phyloP scores from a whole-genome alignment of 2,797 vertebrate species.

The Aulostomus chinensis region DNA sequence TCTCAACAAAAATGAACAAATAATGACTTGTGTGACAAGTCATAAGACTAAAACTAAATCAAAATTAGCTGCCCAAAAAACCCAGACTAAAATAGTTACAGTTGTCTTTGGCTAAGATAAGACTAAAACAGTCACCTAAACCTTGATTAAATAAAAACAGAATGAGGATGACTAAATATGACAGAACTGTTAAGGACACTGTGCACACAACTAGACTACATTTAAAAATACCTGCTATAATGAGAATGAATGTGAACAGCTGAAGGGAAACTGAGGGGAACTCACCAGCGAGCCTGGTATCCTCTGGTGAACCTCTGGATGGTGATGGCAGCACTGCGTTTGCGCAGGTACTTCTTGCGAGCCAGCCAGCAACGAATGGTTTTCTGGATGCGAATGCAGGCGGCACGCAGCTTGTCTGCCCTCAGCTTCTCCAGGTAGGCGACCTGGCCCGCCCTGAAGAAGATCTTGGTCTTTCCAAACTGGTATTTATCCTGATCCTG shows the following conservation, averaged over 20 bases:
- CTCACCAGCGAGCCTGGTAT: slow-evolving; percentile 95
- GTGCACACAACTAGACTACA: too few relatives aligned
- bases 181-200: too few relatives aligned
- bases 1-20: too few relatives aligned
- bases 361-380: slow-evolving; percentile 96
- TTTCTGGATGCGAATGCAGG: slow-evolving; percentile 98
- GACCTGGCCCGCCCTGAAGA: slow-evolving; percentile 98
- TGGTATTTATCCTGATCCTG: slow-evolving; percentile 99
- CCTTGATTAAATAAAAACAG: too few relatives aligned
- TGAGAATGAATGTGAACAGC: neutral
- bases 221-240: too few relatives aligned
- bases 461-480: slow-evolving; percentile 99
- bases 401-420: slow-evolving; percentile 92
- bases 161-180: too few relatives aligned
- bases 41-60: too few relatives aligned
- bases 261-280: neutral
- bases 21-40: neutral
- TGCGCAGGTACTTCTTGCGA: slow-evolving; percentile 92
- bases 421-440: slow-evolving; percentile 97
- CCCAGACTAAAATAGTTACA: too few relatives aligned
- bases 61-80: too few relatives aligned
- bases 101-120: too few relatives aligned
- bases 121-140: too few relatives aligned
- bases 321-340: slow-evolving; percentile 88
- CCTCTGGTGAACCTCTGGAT: slow-evolving; percentile 94